These are phyloP conservation scores for Rissa tridactyla DNA, from an alignment of 2,113 vertebrate species.

Conservation along the genomic window DNA sequence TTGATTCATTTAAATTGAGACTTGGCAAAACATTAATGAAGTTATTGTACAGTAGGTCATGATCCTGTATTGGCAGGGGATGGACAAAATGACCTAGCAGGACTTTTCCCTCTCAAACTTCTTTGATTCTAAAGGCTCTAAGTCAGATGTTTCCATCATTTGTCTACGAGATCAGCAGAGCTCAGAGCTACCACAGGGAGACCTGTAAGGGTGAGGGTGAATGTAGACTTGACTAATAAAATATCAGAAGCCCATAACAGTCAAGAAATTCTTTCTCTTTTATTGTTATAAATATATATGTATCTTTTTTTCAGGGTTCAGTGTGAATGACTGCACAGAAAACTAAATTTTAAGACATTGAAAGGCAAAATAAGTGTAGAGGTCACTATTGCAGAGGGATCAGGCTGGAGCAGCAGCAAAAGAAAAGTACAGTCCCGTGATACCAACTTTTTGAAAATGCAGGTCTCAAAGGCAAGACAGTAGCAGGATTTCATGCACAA, in stretches of 20 bases:
- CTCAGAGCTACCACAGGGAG: conserved; percentile 31
- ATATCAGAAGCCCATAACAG: conserved; percentile 40
- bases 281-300: conserved; percentile 35
- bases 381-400: neutral
- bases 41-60: conserved; percentile 58
- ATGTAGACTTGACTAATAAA: conserved; percentile 31
- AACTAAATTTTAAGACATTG: conserved; percentile 36
- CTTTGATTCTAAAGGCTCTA: conserved; percentile 61
- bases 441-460: conserved; percentile 8
- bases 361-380: conserved; percentile 28
- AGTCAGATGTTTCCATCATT: conserved; percentile 57
- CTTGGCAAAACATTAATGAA: conserved; percentile 56
- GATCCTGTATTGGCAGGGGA: conserved; percentile 63
- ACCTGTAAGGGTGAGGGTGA: conserved; percentile 4
- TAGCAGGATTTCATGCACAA: neutral
- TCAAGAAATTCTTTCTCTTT: conserved; percentile 26
- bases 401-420: neutral
- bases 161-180: conserved; percentile 46
- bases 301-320: conserved; percentile 12
- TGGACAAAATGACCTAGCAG: conserved; percentile 54
- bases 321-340: conserved; percentile 13
- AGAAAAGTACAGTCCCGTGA: neutral
- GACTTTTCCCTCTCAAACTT: conserved; percentile 35
- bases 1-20: conserved; percentile 56
- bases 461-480: neutral